phyloP scores from a whole-genome alignment of 2,888 invertebrate genomes.

The Dinocampus coccinellae region DNA sequence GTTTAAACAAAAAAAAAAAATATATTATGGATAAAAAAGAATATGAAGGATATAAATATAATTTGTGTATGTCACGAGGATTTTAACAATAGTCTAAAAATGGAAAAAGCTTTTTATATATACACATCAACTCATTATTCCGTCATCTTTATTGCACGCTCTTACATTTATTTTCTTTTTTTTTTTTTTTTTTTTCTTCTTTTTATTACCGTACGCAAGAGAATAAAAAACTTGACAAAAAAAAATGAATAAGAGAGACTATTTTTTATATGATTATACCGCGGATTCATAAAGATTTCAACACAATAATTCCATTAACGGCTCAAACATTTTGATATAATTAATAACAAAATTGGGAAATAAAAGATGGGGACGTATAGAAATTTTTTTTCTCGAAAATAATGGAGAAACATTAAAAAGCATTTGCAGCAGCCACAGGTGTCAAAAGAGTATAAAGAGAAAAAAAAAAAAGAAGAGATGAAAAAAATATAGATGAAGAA shows the following conservation, averaged over 20 bases:
- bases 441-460: constrained; percentile 35
- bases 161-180: neutral
- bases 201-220: neutral
- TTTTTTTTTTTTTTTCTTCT: neutral
- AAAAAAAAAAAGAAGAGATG: neutral
- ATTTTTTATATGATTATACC: too few species aligned
- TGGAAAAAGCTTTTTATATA: neutral
- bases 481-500: constrained; percentile 38
- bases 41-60: neutral
- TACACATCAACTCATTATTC: neutral
- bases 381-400: neutral
- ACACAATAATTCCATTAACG: too few species aligned
- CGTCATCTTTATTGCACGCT: constrained; percentile 15
- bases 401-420: constrained; percentile 24
- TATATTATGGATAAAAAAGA: neutral
- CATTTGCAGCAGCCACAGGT: constrained; percentile 53
- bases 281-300: too few species aligned
- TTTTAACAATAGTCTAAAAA: neutral
- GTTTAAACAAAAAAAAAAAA: neutral
- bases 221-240: too few species aligned
- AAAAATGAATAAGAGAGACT: too few species aligned
- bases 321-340: constrained; percentile 38
- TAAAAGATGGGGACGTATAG: neutral
- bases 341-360: constrained; percentile 12
- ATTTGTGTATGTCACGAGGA: neutral